Base-by-base conservation (phyloP, 2,888 invertebrate genomes). In the Sphaerophoria rueppellii region DNA sequence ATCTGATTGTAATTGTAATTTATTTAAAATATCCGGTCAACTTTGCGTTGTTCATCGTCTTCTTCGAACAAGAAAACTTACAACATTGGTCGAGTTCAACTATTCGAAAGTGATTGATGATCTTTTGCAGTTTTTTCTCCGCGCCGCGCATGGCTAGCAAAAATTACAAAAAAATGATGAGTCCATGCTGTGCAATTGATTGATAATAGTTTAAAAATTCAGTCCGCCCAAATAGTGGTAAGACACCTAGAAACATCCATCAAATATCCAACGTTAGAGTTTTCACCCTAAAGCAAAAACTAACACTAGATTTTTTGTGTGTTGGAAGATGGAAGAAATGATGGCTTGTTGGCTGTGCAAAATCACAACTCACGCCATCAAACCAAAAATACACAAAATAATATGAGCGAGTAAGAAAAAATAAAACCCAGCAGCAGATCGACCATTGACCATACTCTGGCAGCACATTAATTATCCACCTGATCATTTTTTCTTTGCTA, bases 401-500 rank as follows among this genome's bases (percentile, higher is more conserved):
- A 6, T 16, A 35, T n/a, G 24, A 6, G 3, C 14, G 40, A 16
- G 16, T 16, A 7, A 58, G 11, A 14, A 37, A 9, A 12, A 35
- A 48, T 65, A 46, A 55, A 57, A 75, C 83, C 80, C 80, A 83
- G 83, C 83, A 80, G 83, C 80, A 76, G 74, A 79, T 79, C 75
- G 74, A 65, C 65, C 67, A 73, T 67, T 40, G 43, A 43, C 60
- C 60, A 43, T 60, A 40, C 60, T 67, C 85, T 85, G 73, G 85
- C 85, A 81, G 69, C 81, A 81, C 85, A 85, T 81, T 81, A 85
- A 81, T 85, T 81, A 81, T 85, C 81, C 82, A 83, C 82, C 83
- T 83, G 80, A 83, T 83, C 83, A 75, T 65, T 83, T 80, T 60
- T 58, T 40, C 11, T 43, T 43, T 16, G 37, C 40, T 60, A 54